These are phyloP conservation scores for Rhopalosiphum nymphaeae DNA, from an alignment of 2,888 invertebrate species.

Conservation along the genomic window DNA sequence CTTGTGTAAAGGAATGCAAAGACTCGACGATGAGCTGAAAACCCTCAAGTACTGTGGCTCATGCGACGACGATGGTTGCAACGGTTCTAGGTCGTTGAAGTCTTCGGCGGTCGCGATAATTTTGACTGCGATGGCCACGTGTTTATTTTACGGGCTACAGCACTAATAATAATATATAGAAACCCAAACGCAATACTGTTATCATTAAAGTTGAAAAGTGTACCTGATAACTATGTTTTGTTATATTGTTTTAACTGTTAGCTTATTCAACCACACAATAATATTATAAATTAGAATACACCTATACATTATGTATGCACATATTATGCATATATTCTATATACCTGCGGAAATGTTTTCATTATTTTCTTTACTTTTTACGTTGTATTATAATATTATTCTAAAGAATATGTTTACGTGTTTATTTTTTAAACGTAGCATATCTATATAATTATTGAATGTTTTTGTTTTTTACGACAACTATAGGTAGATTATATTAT, in stretches of 20 bases:
- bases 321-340: too few species aligned
- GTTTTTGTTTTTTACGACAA: not conserved
- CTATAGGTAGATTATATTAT: not conserved
- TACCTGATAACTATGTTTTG: slow-evolving; percentile 38
- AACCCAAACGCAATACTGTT: slow-evolving; percentile 1
- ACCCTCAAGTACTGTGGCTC: slow-evolving; percentile 77
- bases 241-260: slow-evolving; percentile 22
- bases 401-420: slow-evolving; percentile 37
- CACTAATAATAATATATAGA: not conserved
- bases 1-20: slow-evolving; percentile 53
- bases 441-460: not conserved
- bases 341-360: not conserved
- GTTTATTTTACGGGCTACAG: slow-evolving; percentile 17
- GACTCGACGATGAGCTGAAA: slow-evolving; percentile 69
- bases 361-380: not conserved
- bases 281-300: not conserved
- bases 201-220: not conserved
- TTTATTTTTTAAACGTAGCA: not conserved
- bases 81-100: slow-evolving; percentile 73
- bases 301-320: not conserved
- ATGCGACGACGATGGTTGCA: slow-evolving; percentile 79
- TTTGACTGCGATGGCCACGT: not conserved
- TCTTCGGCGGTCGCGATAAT: slow-evolving; percentile 15
- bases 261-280: slow-evolving; percentile 16
- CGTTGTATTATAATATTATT: not conserved